Percentiles rank a stretch among this genome's conserved stretches.
These are phyloP conservation scores for Eudemis profundana DNA, from an alignment of 2,888 invertebrate species.

Conservation along the genomic window DNA sequence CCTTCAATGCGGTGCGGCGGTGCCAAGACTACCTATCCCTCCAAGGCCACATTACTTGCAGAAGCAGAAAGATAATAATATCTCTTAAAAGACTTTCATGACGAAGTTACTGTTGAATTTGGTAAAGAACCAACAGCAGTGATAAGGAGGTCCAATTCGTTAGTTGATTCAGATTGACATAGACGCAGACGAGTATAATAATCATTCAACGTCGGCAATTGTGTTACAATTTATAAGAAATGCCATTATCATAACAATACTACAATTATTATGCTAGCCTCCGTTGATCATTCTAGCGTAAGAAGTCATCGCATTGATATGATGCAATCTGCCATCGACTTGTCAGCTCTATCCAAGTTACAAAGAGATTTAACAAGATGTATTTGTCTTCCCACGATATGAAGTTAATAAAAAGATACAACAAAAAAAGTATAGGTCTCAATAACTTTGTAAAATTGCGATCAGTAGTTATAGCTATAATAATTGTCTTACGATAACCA, in stretches of 20 bases:
- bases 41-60: conserved; percentile 7
- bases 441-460: no score
- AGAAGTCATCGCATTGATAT: background rate
- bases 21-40: conserved; percentile 16
- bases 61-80: conserved; percentile 26
- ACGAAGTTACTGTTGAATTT: conserved; percentile 21
- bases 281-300: background rate
- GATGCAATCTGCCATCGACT: no score
- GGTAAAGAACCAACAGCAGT: conserved; percentile 8
- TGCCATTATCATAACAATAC: background rate
- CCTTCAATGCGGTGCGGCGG: background rate
- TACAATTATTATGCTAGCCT: background rate
- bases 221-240: background rate
- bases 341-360: no score
- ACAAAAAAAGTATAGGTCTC: no score
- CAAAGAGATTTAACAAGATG: no score
- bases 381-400: no score
- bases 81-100: conserved; percentile 27
- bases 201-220: no score
- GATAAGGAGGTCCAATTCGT: background rate
- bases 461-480: no score
- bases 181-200: no score
- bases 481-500: background rate
- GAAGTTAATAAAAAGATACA: no score
- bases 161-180: conserved; percentile 6